Conservation (phyloP, 1,140 invertebrate genomes). For the Trialeurodes vaporariorum region DNA sequence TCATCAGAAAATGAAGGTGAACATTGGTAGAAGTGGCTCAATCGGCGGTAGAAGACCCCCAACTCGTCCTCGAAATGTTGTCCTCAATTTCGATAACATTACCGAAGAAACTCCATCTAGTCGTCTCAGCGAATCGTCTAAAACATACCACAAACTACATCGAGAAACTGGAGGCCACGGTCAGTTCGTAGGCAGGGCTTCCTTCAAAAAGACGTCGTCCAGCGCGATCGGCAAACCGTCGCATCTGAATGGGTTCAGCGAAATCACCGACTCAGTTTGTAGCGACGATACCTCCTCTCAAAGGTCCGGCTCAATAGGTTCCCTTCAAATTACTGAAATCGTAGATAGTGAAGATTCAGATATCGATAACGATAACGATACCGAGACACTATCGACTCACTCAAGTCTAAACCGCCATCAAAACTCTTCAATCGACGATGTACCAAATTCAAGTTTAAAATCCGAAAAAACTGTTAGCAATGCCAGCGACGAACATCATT, state of each 20-base stretch:
- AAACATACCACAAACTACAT: slow-evolving; percentile 10
- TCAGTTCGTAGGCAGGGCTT: no score
- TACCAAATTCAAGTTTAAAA: slow-evolving; percentile 7
- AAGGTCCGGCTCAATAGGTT: neutral
- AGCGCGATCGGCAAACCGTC: neutral
- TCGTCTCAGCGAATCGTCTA: neutral
- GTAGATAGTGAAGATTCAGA: neutral
- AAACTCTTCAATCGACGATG: slow-evolving; percentile 23
- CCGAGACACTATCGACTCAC: neutral
- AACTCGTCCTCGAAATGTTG: slow-evolving; percentile 33
- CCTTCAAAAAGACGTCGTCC: neutral
- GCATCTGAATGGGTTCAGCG: neutral
- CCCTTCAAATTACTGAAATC: neutral
- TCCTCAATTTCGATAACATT: neutral
- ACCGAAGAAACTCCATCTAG: neutral
- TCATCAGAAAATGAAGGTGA: slow-evolving; percentile 39
- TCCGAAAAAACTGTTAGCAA: neutral
- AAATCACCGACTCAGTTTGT: no score
- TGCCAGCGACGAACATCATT: slow-evolving; percentile 27
- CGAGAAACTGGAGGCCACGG: neutral
- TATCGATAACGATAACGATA: neutral
- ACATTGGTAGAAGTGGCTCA: slow-evolving; percentile 37
- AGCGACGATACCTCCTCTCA: neutral
- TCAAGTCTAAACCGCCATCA: slow-evolving; percentile 1
- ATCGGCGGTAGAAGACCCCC: slow-evolving; percentile 37